These are phyloP conservation scores for Diaphora mendica DNA, from an alignment of 2,888 invertebrate genomes.

Conservation along the genomic window DNA sequence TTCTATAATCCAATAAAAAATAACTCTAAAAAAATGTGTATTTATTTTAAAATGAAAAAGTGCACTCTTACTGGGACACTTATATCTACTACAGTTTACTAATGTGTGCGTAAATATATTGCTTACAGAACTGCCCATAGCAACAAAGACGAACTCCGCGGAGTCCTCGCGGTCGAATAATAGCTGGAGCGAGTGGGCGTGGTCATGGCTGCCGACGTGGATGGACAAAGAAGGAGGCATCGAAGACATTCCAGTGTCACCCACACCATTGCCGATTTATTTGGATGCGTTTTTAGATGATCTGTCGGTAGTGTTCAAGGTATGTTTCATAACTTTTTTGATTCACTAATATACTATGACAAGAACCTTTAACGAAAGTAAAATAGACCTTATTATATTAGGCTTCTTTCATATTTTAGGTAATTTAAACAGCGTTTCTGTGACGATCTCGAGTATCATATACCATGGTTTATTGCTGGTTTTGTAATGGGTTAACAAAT, in stretches of 20 bases:
- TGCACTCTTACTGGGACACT: no score
- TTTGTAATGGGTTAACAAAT: no score
- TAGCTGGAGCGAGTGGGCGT: conserved; percentile 81
- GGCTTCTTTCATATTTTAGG: no score
- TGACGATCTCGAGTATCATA: no score
- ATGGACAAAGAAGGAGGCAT: conserved; percentile 59
- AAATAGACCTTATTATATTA: not conserved
- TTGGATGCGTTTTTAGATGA: conserved; percentile 69
- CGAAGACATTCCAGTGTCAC: conserved; percentile 59
- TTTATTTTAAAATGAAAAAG: no score
- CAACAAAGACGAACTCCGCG: conserved; percentile 33
- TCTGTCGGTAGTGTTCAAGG: conserved; percentile 73
- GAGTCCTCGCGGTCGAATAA: conserved; percentile 63
- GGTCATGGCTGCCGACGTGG: conserved; percentile 79
- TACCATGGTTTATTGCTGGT: no score
- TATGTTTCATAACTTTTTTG: conserved; percentile 30
- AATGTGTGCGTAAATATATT: not conserved
- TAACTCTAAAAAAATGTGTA: no score
- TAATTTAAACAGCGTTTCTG: no score
- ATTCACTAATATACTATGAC: not conserved
- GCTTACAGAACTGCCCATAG: not conserved
- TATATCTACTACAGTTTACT: no score
- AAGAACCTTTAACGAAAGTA: not conserved
- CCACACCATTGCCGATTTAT: conserved; percentile 64
- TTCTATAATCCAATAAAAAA: no score